Base-by-base conservation (phyloP, 1,140 invertebrate species). In the Microvelia longipes region DNA sequence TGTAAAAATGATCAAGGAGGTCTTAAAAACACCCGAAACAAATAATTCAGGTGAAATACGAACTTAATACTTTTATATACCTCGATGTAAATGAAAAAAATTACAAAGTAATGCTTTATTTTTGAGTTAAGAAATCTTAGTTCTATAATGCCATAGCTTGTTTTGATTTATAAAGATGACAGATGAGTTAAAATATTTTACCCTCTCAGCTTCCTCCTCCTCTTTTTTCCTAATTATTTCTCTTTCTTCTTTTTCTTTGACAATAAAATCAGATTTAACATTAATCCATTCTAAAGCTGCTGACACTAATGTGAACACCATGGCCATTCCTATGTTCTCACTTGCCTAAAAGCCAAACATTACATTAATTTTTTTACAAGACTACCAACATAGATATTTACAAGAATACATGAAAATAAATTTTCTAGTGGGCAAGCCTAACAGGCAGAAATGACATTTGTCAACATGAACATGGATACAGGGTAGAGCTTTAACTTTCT, bases 291-390 rank as follows among this genome's bases (percentile, higher is more conserved):
- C 96, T 80, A 94, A 90, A 2, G 92, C 88, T 67, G 89, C 86
- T 64, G 93, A 95, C 1, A 98, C 94, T 75, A 98, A 80, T 28
- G 94, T 97, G 79, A 98, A 98, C 28, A 98, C 86, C 94, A 98
- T 97, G 15, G 94, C 94, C 88, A 94, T 98, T 1, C 96, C 96
- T 71, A 97, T 75, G 82, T 96, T 97, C 77, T 95, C 92, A 72
- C 90, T 81, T 70, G 86, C 90, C 88, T 91, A 77, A 71, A 79
- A 76, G 70, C 73, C n/a, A n/a, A 5, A 63, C 1, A 69, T n/a
- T 30, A 15, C 29, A 30, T 13, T 27, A 24, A 67, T 14, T 24
- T 2, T n/a, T 28, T 67, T 11, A n/a, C 2, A 11, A 73, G 71
- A 28, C 11, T 14, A 68, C 11, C 35, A 50, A 60, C 69, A 50